These are phyloP conservation scores for Sparus aurata DNA, from an alignment of 2,797 vertebrate genomes.

Conservation along the genomic window DNA sequence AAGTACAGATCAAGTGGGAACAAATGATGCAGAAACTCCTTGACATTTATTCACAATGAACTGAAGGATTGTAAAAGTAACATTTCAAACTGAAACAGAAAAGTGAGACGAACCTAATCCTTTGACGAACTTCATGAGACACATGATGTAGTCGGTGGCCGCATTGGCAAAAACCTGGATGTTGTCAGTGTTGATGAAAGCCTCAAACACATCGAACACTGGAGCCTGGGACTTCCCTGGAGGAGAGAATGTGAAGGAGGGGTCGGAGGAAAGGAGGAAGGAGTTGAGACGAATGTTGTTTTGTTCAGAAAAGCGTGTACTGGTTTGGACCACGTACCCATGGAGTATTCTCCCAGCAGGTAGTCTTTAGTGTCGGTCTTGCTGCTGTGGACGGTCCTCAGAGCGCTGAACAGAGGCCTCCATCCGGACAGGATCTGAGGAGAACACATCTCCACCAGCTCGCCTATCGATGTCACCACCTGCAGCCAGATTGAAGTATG, in stretches of 20 bases:
- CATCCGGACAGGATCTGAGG: conserved; percentile 96
- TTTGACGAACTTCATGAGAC: conserved; percentile 99
- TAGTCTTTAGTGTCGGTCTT: conserved; percentile 95
- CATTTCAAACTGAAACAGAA: background rate
- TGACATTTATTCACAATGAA: too few species aligned
- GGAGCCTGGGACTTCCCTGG: conserved; percentile 95
- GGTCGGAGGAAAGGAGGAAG: too few species aligned
- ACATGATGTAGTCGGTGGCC: conserved; percentile 98
- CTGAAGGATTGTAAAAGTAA: background rate
- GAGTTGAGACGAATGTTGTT: too few species aligned
- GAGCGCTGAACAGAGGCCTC: conserved; percentile 96
- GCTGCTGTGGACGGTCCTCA: conserved; percentile 93
- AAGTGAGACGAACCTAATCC: conserved; percentile 88
- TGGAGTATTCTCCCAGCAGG: conserved; percentile 93
- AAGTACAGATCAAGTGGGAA: background rate
- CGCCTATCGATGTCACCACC: conserved; percentile 96
- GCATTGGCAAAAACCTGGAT: conserved; percentile 99
- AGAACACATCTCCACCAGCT: conserved; percentile 97
- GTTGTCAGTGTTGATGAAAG: conserved; percentile 97
- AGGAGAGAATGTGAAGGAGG: fast-evolving
- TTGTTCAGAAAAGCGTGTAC: too few species aligned
- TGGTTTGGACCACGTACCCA: conserved; percentile 83
- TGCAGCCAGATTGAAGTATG: conserved; percentile 53
- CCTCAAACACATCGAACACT: conserved; percentile 98
- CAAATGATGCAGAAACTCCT: too few species aligned